A percentile compares a stretch with the other conserved stretches of the same genome.
Conservation (phyloP, 2,797 vertebrate genomes). For the Tokudaia tokunoshimensis region DNA sequence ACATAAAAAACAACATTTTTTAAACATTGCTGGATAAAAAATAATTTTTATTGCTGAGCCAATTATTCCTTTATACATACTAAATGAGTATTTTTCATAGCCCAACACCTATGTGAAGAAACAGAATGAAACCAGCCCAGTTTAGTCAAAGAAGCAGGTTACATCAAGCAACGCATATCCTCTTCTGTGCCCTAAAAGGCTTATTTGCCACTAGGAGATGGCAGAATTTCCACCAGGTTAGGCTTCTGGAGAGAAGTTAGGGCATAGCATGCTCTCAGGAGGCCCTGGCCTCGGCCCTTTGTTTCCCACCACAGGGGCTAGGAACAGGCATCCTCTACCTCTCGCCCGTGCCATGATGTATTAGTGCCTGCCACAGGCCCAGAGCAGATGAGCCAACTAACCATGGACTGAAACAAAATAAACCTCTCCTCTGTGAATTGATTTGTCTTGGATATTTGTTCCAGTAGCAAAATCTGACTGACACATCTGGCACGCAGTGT, state of each 20-base stretch:
- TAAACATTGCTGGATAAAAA: background rate
- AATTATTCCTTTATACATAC: constrained; percentile 54
- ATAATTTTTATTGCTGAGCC: constrained; percentile 42
- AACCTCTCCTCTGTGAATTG: background rate
- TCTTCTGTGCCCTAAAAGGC: background rate
- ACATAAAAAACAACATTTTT: background rate
- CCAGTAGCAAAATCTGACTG: background rate
- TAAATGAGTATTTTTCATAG: constrained; percentile 28
- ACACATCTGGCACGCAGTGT: background rate
- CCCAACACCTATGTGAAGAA: background rate
- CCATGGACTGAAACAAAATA: background rate
- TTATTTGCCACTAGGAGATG: background rate
- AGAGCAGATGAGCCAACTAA: background rate
- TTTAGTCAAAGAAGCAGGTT: background rate
- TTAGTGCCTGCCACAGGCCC: background rate
- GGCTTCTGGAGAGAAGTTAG: background rate
- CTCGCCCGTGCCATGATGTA: too few species aligned
- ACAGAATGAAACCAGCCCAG: constrained; percentile 42
- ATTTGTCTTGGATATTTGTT: background rate
- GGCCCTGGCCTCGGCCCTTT: background rate
- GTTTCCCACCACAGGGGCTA: background rate
- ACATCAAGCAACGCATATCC: background rate
- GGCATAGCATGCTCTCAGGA: too few species aligned
- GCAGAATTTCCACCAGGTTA: background rate
- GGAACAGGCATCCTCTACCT: background rate